Base-by-base conservation (phyloP, 2,797 vertebrate genomes). In the Sebastes trivittatus region DNA sequence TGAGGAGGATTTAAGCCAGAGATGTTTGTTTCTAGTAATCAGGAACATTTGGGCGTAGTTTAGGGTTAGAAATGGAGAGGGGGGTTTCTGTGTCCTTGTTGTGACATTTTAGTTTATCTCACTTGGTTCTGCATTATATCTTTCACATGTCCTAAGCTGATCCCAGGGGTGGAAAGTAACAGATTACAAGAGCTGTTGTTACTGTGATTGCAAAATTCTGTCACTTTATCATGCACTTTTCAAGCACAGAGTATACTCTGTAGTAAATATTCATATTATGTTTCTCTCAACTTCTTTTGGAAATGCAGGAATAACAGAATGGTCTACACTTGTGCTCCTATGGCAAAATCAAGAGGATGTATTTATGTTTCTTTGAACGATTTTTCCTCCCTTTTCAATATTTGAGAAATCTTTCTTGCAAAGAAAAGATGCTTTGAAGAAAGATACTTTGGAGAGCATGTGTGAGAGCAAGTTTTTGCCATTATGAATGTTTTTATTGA, bases 1-100 rank as follows among this genome's bases (percentile, higher is more conserved):
- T 82, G 71, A 86, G 63, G 68, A 30, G 6, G 76, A 85, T 84
- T 89, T 69, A 78, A 88, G 78, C 81, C 75, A 75, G 70, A 74
- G 72, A 79, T 92, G 87, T 89, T 93, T 89, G 84, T 89, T 81
- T 81, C 72, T 62, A 49, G 55, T 84, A 87, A 92, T 87, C 68
- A 76, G 62, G 74, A 89, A 84, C 77, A 87, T 29, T 76, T 74
- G 72, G 77, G 52, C 13, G 25, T 34, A 32, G 76, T 87, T 79
- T 46, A 76, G 22, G 42, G 27, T 1, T 73, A 49, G 46, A 72
- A 62, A 78, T 22, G 11, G 61, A 22, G 62, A 61, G 10, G 11
- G 30, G 54, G 42, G 27, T 56, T 59, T n/a, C 16, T 74, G 61
- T 77, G 5, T 46, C 22, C 58, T 16, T 72, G 29, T 55, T 29